These are phyloP conservation scores for Sprattus sprattus DNA, from an alignment of 2,113 vertebrate species.

Conservation along the genomic window DNA sequence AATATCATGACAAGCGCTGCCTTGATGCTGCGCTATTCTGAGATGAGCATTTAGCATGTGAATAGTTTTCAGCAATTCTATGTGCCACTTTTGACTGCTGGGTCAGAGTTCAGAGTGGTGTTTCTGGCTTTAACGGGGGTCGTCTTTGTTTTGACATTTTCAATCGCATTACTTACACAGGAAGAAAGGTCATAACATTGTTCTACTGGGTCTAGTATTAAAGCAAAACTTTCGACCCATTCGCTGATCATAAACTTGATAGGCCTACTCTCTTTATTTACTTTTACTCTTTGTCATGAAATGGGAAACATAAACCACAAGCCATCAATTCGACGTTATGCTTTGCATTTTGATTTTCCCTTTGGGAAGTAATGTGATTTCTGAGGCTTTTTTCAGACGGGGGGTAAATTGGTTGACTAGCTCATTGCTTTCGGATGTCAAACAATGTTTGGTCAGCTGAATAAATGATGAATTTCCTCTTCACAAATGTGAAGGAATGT, in stretches of 20 bases:
- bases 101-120: constrained; percentile 38
- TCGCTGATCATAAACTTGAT: neutral
- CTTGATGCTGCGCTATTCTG: neutral
- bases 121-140: constrained; percentile 28
- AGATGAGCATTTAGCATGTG: neutral
- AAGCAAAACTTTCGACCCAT: constrained; percentile 15
- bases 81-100: constrained; percentile 11
- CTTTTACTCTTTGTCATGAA: constrained; percentile 1
- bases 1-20: neutral
- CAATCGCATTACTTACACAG: constrained; percentile 25
- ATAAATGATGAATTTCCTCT: neutral
- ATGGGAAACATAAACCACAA: neutral
- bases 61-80: neutral
- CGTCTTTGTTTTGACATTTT: constrained; percentile 30
- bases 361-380: neutral
- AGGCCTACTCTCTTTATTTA: constrained; percentile 23
- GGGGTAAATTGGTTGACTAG: neutral
- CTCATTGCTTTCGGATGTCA: neutral
- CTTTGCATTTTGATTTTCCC: constrained; percentile 21
- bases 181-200: constrained; percentile 19
- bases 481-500: neutral
- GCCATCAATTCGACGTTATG: neutral
- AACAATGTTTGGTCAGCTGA: neutral
- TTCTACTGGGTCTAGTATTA: constrained; percentile 38
- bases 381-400: neutral